Base-by-base conservation (phyloP, 2,888 invertebrate genomes). In the Agrenia bidenticulata region DNA sequence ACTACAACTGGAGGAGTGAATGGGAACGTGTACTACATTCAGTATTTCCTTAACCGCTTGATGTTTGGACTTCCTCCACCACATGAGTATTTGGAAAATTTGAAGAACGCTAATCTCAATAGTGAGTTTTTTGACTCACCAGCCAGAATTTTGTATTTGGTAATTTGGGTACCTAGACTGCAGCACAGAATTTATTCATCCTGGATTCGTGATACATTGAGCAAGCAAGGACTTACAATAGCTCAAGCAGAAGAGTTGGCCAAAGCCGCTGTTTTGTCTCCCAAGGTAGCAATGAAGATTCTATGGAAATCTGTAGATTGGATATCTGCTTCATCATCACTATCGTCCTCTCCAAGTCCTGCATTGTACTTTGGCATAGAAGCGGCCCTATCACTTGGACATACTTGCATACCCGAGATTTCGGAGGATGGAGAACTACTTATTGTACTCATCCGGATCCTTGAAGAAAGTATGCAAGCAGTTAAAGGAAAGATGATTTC, bases 11-110 rank as follows among this genome's bases (percentile, higher is more conserved):
- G 11, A 42, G 61, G 78, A 9, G 19, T 17, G 5, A 19, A n/a
- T 9, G 77, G 53, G 78, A 79, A 11, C 77, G 79, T 7, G 80
- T 65, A 68, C 17, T 76, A 75, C 39, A 61, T 73, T 24, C 73
- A 76, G 53, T 76, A 76, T 53, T 75, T 76, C 39, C 50, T 76
- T n/a, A 75, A 73, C 23, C 49, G 75, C 23, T 60, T 76, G 0
- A 50, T 75, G 15, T 75, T 75, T 64, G 73, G 74, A 7, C 63
- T 76, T 17, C 75, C 76, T 17, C 76, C 76, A 2, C 76, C 76
- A 1, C 63, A 70, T 19, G 73, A 75, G 49, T 74, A 75, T 41
- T 50, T 76, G 15, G 65, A 66, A 24, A 56, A 63, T 11, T 26
- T 67, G 15, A 58, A 50, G 7, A 53, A 67, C n/a, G n/a, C 62